A percentile compares a stretch with the other conserved stretches of the same genome.
phyloP scores from a whole-genome alignment of 2,888 invertebrate genomes.

The Thelaira solivaga region DNA sequence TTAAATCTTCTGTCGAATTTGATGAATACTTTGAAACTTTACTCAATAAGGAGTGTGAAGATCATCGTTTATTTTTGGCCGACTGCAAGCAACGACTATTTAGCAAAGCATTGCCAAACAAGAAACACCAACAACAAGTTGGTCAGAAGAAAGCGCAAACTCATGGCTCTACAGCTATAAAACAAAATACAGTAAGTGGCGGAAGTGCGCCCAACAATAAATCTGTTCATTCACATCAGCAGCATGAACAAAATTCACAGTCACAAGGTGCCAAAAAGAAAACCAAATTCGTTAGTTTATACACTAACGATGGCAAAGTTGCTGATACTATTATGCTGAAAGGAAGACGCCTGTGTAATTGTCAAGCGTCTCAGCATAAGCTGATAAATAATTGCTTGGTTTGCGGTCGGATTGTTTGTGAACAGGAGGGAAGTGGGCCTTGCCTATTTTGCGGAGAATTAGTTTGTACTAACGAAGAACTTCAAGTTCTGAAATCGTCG shows the following conservation, averaged over 20 bases:
- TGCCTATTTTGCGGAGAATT: slow-evolving; percentile 94
- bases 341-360: slow-evolving; percentile 92
- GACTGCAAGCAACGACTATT: slow-evolving; percentile 80
- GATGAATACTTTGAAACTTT: slow-evolving; percentile 88
- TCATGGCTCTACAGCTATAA: slow-evolving; percentile 53
- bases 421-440: slow-evolving; percentile 97
- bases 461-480: slow-evolving; percentile 88
- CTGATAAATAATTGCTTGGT: slow-evolving; percentile 94
- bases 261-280: slow-evolving; percentile 79
- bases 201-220: slow-evolving; percentile 23
- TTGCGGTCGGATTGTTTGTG: slow-evolving; percentile 96
- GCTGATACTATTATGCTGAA: slow-evolving; percentile 80
- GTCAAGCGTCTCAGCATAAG: slow-evolving; percentile 93
- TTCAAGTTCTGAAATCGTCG: slow-evolving; percentile 81
- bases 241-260: slow-evolving; percentile 49
- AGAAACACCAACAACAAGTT: slow-evolving; percentile 61
- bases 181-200: slow-evolving; percentile 49
- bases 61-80: slow-evolving; percentile 82
- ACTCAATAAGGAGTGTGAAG: slow-evolving; percentile 82
- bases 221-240: slow-evolving; percentile 26
- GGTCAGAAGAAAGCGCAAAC: slow-evolving; percentile 55
- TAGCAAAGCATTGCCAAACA: slow-evolving; percentile 71
- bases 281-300: slow-evolving; percentile 86
- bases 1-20: slow-evolving; percentile 84
- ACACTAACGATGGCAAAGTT: slow-evolving; percentile 83